phyloP scores from a whole-genome alignment of 2,797 vertebrate genomes.

The Sandelia bainsii region DNA sequence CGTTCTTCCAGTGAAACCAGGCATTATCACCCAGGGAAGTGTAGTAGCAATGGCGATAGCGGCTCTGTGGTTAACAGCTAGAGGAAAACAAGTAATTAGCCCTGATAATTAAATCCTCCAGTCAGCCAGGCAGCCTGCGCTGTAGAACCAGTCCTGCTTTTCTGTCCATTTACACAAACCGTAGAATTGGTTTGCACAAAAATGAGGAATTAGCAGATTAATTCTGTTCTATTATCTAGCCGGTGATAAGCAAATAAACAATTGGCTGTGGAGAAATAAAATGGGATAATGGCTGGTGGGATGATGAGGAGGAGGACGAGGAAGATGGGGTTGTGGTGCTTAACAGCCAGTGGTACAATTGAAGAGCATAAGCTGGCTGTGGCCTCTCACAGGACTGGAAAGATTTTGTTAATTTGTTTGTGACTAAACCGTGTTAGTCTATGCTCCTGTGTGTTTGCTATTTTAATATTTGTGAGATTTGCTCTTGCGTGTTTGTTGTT shows the following conservation, averaged over 20 bases:
- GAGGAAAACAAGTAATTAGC: conserved; percentile 78
- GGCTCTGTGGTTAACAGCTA: conserved; percentile 63
- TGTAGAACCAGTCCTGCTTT: conserved; percentile 38
- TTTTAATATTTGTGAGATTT: neutral
- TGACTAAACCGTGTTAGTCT: conserved; percentile 15
- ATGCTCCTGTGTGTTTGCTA: conserved; percentile 1
- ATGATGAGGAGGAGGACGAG: conserved; percentile 27
- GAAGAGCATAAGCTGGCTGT: conserved; percentile 34
- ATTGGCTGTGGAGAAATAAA: conserved; percentile 57
- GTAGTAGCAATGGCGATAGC: conserved; percentile 31
- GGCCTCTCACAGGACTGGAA: conserved; percentile 13
- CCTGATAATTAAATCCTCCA: conserved; percentile 77
- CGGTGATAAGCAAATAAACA: conserved; percentile 76
- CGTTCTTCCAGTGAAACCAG: conserved; percentile 19
- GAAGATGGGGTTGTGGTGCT: conserved; percentile 18
- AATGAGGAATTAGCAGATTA: conserved; percentile 73
- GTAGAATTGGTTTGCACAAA: conserved; percentile 48
- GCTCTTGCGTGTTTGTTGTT: neutral
- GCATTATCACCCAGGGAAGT: conserved; percentile 47
- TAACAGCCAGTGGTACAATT: conserved; percentile 48
- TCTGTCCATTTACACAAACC: conserved; percentile 68
- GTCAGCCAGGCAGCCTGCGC: conserved; percentile 45
- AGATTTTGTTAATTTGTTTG: conserved; percentile 31
- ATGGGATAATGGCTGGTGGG: conserved; percentile 52
- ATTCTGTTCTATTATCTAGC: conserved; percentile 71